Evolutionary conservation across 2,797 vertebrate genomes (phyloP), one percentile per base, ranked within the genome.

Genomic region (Acrossocheilus wenchowensis): DNA sequence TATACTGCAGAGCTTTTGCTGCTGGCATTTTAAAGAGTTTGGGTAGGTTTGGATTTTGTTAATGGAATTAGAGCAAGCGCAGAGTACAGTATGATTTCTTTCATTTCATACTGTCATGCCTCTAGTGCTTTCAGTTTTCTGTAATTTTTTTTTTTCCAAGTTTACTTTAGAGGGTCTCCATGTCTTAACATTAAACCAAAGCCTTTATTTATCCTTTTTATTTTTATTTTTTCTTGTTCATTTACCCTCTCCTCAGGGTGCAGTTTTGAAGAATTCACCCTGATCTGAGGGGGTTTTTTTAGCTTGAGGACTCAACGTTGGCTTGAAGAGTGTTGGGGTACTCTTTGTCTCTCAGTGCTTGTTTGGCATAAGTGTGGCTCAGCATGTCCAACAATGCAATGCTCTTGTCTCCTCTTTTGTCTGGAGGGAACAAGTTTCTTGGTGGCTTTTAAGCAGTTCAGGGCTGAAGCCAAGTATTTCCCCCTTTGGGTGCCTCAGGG

Each of bases 401-500:
- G 23, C 43, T 82, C 50, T 74, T 50, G 60, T 81, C 84, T 81
- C 30, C 36, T 23, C 85, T 86, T 90, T 90, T 89, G 88, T 88
- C 68, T 85, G 52, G 50, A 71, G 77, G 68, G 82, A 89, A 77
- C 68, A 50, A 52, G 78, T 72, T 88, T 83, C 74, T 82, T 62
- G 77, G 84, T 88, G 81, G 75, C 60, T 87, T 66, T 77, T 78
- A 79, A 84, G 87, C 62, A 69, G 78, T 78, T 74, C 74, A 82
- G 54, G 39, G 69, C 26, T 86, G 39, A 52, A 87, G 83, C 84
- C 78, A 89, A 90, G 72, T 62, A 64, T 60, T 73, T 41, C 19
- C 82, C 88, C 88, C 85, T 62, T 81, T 86, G 78, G 66, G 86
- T 85, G 85, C 85, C 85, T 88, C 87, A 43, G 74, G 85, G 84